Evolutionary conservation across 2,888 invertebrate genomes (phyloP).

Genomic region (Diaprepes abbreviatus): DNA sequence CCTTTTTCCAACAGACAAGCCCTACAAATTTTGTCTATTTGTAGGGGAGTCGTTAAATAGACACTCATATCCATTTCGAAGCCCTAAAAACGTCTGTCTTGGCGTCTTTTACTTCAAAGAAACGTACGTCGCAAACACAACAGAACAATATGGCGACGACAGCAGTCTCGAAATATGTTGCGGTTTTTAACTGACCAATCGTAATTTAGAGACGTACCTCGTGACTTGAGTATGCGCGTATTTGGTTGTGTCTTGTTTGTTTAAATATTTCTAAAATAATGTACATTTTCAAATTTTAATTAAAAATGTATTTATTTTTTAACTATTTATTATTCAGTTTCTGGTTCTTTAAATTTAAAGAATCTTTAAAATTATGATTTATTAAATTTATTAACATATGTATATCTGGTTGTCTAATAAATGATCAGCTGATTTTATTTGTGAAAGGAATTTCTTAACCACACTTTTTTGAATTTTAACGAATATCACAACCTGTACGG

Average conservation of each 20-base stretch:
- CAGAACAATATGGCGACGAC: conserved; percentile 41
- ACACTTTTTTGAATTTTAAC: conserved; percentile 26
- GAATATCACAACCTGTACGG: background rate
- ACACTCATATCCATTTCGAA: conserved; percentile 65
- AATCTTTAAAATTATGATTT: too few relatives aligned
- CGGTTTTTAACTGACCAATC: conserved; percentile 19
- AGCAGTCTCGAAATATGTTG: conserved; percentile 34
- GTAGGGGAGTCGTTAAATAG: conserved; percentile 66
- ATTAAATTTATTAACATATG: too few relatives aligned
- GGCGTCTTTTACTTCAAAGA: conserved; percentile 16
- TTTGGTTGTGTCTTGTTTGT: too few relatives aligned
- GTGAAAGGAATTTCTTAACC: conserved; percentile 18
- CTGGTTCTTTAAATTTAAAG: too few relatives aligned
- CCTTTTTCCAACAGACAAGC: conserved; percentile 68
- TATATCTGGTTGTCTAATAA: conserved; percentile 7
- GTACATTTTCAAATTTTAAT: too few relatives aligned
- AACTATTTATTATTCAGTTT: too few relatives aligned
- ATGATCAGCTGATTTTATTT: background rate
- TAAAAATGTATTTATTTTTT: too few relatives aligned
- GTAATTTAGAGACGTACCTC: conserved; percentile 27
- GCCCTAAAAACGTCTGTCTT: conserved; percentile 42
- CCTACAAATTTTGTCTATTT: conserved; percentile 68
- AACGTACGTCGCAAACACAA: conserved; percentile 42
- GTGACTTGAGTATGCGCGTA: conserved; percentile 39
- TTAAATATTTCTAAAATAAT: too few relatives aligned